A percentile compares a stretch with the other conserved stretches of the same genome.
Evolutionary conservation across 1,140 invertebrate species (phyloP).

Genomic region (Drosophila persimilis): DNA sequence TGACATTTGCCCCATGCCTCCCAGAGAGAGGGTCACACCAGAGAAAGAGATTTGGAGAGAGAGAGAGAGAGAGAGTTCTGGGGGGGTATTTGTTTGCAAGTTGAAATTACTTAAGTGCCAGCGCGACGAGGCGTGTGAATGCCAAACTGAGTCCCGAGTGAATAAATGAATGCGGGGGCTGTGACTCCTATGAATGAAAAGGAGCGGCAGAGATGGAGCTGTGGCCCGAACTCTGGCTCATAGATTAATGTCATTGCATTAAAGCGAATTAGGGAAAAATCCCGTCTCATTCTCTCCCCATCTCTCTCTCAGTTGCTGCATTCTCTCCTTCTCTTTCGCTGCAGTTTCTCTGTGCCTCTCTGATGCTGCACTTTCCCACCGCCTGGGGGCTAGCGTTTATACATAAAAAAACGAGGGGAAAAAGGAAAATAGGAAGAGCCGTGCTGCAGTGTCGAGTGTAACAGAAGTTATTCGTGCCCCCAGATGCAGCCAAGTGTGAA

Average conservation of each 20-base stretch:
- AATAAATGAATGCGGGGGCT: constrained; percentile 41
- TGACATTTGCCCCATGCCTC: constrained; percentile 60
- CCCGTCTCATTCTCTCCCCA: no score
- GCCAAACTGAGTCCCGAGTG: constrained; percentile 36
- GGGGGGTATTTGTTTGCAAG: constrained; percentile 55
- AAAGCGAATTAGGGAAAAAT: constrained; percentile 41
- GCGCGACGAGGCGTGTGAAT: constrained; percentile 67
- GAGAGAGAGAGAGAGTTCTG: no score
- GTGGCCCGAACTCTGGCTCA: constrained; percentile 32
- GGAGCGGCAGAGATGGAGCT: constrained; percentile 19
- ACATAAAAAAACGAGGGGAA: neutral
- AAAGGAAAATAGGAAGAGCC: constrained; percentile 16
- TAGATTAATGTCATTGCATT: constrained; percentile 75
- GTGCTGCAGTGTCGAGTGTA: constrained; percentile 42
- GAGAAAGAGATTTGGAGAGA: neutral
- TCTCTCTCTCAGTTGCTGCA: no score
- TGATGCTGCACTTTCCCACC: constrained; percentile 1
- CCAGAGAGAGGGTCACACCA: constrained; percentile 15
- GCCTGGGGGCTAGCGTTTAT: neutral
- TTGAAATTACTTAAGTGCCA: constrained; percentile 75
- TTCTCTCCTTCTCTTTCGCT: no score
- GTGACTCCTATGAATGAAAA: no score
- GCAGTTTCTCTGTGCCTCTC: constrained; percentile 1
- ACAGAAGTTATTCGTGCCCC: constrained; percentile 47
- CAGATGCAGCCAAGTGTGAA: constrained; percentile 56